Conservation (phyloP, 2,888 invertebrate genomes). For the Creontiades dilutus region DNA sequence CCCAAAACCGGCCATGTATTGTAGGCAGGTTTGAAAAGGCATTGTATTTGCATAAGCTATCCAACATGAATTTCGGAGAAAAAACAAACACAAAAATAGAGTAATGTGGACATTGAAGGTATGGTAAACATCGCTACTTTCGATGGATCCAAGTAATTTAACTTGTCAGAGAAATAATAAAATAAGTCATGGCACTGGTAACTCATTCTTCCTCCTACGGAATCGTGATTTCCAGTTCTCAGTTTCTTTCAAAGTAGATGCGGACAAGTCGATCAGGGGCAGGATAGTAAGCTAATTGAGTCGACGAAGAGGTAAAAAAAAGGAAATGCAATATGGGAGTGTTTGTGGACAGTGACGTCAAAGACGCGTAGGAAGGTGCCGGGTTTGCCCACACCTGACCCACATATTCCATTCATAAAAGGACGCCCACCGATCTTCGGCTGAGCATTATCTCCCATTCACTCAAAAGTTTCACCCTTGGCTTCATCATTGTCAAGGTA, state of each 20-base stretch:
- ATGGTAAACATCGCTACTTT: too few species aligned
- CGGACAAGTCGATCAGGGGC: not conserved
- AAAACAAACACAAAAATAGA: too few species aligned
- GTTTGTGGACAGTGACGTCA: conserved; percentile 56
- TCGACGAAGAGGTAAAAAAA: conserved; percentile 13
- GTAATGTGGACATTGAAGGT: too few species aligned
- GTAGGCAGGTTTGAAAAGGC: too few species aligned
- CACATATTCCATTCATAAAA: conserved; percentile 65
- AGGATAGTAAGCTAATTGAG: not conserved
- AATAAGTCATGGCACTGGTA: too few species aligned
- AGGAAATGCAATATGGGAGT: conserved; percentile 41
- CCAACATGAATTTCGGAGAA: too few species aligned
- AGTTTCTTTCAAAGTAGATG: not conserved
- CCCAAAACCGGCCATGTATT: too few species aligned
- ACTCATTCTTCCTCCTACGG: too few species aligned
- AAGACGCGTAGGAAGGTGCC: conserved; percentile 18
- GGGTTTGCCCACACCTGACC: conserved; percentile 67
- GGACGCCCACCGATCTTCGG: conserved; percentile 48
- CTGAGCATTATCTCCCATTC: conserved; percentile 62
- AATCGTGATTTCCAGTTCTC: not conserved
- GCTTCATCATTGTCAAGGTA: conserved; percentile 62
- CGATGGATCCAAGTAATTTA: too few species aligned
- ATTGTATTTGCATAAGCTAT: too few species aligned
- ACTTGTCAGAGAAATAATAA: too few species aligned
- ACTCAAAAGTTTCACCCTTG: not conserved